Evolutionary conservation across 2,113 vertebrate genomes (phyloP), one percentile per base, ranked within the genome.

Genomic region (Chionomys nivalis): DNA sequence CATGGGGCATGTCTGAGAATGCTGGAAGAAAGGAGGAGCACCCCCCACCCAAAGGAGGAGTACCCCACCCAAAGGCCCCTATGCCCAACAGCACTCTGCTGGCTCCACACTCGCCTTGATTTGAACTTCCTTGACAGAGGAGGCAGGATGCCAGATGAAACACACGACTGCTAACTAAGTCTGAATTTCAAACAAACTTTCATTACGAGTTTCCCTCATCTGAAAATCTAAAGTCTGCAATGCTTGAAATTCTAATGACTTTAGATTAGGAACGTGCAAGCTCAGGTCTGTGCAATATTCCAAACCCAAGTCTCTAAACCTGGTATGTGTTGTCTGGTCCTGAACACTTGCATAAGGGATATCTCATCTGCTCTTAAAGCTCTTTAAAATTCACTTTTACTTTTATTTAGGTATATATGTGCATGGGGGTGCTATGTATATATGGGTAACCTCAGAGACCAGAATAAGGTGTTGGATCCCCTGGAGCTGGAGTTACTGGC

Each of bases 151-250:
- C 28, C 36, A 47, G 39, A 63, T 21, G 68, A 49, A 89, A 70
- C 31, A 44, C 24, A 44, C 0, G 14, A 78, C 21, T 33, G n/a
- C 36, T 36, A 42, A 44, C n/a, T 33, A 61, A 75, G 89, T 79
- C 61, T 49, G 63, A 91, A 92, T 76, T 93, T 85, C 90, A 94
- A 76, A 90, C 49, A 63, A 55, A 39, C 39, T 88, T 72, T 90
- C n/a, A 91, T 81, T 73, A 61, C 0, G 49, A 76, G 36, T 21
- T 28, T 42, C 44, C 8, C 17, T 55, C 63, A 90, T n/a, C 61
- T 52, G 44, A 42, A 85, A 58, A 65, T 42, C 78, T 23, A 49
- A 24, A 55, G 26, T 85, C 36, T 75, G 26, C 39, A 63, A 55
- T 47, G 39, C 24, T 82, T 44, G n/a, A 75, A 55, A 52, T 66